Evolutionary conservation across 2,888 invertebrate genomes (phyloP), one percentile per base, ranked within the genome.

Genomic region (Sepiola atlantica): DNA sequence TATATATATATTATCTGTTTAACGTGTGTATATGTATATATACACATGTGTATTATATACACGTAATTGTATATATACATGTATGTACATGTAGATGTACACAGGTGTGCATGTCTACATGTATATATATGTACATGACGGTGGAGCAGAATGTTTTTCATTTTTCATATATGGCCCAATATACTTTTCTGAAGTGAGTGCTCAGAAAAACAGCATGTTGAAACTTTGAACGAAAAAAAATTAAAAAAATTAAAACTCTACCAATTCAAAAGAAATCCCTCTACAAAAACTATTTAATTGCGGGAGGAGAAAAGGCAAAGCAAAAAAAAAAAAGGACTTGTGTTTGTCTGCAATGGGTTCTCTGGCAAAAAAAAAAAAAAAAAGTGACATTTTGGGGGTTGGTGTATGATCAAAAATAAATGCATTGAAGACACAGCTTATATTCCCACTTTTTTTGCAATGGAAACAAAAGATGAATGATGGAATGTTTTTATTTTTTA

Each of bases 401-500:
- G 92, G 54, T 92, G 92, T n/a, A 45, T 54, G 92, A 92, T 54
- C 92, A 77, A 77, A 77, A 57, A 6, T 77, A 77, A 77, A 77
- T 77, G 61, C 92, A 92, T 54, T 92, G 92, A 92, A 92, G 92
- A 92, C 92, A 92, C n/a, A 77, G n/a, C 92, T 92, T 92, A 92
- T 55, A 55, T 92, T 45, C 92, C 92, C 92, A 55, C 92, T 55
- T 92, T 92, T 90, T 45, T n/a, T 92, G 92, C 45, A 92, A 92
- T 92, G 54, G 92, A 92, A 92, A 92, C 92, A 92, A 92, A 90
- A 92, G 54, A 54, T 92, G 54, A 92, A 92, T 92, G 92, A 92
- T 55, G 92, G 92, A 92, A 92, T 92, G 92, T 92, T 92, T 45
- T 92, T 92, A 92, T 92, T 92, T 92, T 77, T 92, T 92, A 54